Percentiles rank a stretch among this genome's conserved stretches.
These are phyloP conservation scores for Sula dactylatra DNA, from an alignment of 2,113 vertebrate genomes.

Conservation along the genomic window DNA sequence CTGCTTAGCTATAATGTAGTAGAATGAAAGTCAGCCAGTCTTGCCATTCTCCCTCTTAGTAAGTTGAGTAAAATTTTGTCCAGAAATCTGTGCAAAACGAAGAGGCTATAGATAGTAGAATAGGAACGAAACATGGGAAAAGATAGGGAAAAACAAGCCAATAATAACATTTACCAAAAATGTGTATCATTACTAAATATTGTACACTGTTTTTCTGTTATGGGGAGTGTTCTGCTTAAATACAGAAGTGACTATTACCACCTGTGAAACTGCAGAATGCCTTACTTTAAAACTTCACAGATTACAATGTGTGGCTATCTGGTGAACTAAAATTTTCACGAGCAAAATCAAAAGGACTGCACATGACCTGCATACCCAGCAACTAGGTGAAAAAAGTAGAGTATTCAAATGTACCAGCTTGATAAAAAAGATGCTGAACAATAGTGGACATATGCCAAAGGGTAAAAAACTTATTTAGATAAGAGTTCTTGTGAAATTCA, in stretches of 20 bases:
- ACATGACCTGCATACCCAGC: background rate
- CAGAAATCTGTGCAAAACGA: background rate
- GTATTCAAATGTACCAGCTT: background rate
- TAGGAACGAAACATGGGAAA: background rate
- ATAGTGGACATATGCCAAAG: background rate
- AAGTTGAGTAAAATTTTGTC: background rate
- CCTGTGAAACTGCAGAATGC: background rate
- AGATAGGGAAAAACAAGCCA: background rate
- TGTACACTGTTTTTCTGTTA: background rate
- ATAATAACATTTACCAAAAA: background rate
- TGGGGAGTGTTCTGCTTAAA: background rate
- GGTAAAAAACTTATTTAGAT: background rate
- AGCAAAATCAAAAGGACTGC: background rate
- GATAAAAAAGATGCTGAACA: background rate
- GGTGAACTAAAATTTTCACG: background rate
- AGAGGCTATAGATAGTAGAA: background rate
- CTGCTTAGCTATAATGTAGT: background rate
- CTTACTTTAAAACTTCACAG: background rate
- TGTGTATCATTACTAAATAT: background rate
- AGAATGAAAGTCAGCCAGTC: background rate
- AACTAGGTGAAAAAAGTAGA: background rate
- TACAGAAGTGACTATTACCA: background rate
- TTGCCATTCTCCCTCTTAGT: background rate
- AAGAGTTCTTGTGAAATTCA: background rate
- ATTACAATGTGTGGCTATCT: background rate